These are phyloP conservation scores for Meriones psammophilus DNA, from an alignment of 2,797 vertebrate genomes.

Conservation along the genomic window DNA sequence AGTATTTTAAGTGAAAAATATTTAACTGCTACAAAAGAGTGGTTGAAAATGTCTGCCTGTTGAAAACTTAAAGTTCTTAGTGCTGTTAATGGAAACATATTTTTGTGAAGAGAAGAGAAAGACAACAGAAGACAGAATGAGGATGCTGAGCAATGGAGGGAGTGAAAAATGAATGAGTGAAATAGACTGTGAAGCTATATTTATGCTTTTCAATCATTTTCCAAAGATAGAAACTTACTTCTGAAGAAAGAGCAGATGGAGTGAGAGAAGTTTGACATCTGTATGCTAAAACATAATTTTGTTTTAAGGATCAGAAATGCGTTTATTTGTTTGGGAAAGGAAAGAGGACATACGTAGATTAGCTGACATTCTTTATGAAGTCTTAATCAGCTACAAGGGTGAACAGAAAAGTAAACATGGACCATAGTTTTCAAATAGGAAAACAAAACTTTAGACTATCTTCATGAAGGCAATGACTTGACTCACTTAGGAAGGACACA, in stretches of 20 bases:
- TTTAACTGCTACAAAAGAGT: not conserved
- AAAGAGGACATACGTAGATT: not conserved
- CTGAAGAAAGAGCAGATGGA: not conserved
- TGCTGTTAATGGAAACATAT: conserved; percentile 6
- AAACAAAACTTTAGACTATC: not conserved
- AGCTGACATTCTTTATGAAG: not conserved
- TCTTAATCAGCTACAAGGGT: too few relatives aligned
- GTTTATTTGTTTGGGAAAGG: not conserved
- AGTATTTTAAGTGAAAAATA: not conserved
- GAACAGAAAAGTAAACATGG: not conserved
- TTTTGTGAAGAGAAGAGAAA: conserved; percentile 37
- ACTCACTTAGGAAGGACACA: not conserved
- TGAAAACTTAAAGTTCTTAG: not conserved
- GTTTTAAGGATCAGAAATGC: not conserved
- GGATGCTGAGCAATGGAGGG: not conserved
- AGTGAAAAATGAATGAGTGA: not conserved
- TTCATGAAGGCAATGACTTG: not conserved
- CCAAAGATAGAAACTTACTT: not conserved
- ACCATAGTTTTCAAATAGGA: not conserved
- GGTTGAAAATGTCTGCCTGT: not conserved
- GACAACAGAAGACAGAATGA: not conserved
- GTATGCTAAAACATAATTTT: not conserved
- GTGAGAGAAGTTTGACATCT: not conserved
- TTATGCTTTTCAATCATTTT: not conserved
- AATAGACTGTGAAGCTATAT: not conserved